Percentiles rank a stretch among this genome's conserved stretches.
phyloP scores from a whole-genome alignment of 2,888 invertebrate genomes.

The Carcina quercana region DNA sequence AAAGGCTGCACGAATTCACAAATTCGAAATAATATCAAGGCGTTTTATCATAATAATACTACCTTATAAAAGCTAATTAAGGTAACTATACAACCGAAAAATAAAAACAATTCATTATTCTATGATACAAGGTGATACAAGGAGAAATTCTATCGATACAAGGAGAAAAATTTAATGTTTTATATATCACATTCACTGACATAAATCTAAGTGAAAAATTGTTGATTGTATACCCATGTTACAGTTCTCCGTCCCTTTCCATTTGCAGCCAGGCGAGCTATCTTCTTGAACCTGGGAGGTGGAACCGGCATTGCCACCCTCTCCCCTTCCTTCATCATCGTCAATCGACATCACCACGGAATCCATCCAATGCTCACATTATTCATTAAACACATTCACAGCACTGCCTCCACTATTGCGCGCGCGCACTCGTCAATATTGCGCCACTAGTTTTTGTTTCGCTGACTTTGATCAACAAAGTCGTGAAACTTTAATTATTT shows the following conservation, averaged over 20 bases:
- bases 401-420: slow-evolving; percentile 12
- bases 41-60: too few species aligned
- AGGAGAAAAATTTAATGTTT: too few species aligned
- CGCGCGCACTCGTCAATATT: slow-evolving; percentile 16
- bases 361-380: slow-evolving; percentile 22
- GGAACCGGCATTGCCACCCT: slow-evolving; percentile 41
- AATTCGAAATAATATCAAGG: too few species aligned
- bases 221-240: slow-evolving; percentile 45
- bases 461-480: slow-evolving; percentile 49
- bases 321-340: slow-evolving; percentile 34
- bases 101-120: too few species aligned
- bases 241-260: slow-evolving; percentile 52
- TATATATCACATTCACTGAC: too few species aligned
- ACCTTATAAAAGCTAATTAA: too few species aligned
- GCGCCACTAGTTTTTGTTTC: slow-evolving; percentile 38
- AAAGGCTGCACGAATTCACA: too few species aligned
- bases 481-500: slow-evolving; percentile 39
- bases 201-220: not conserved
- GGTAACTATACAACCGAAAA: too few species aligned
- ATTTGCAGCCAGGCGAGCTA: slow-evolving; percentile 50
- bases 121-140: too few species aligned
- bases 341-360: slow-evolving; percentile 24
- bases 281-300: slow-evolving; percentile 61
- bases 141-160: too few species aligned
- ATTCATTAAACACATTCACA: slow-evolving; percentile 19